A percentile compares a stretch with the other conserved stretches of the same genome.
Evolutionary conservation across 2,113 vertebrate species (phyloP).

Genomic region (Cynopterus brachyotis): DNA sequence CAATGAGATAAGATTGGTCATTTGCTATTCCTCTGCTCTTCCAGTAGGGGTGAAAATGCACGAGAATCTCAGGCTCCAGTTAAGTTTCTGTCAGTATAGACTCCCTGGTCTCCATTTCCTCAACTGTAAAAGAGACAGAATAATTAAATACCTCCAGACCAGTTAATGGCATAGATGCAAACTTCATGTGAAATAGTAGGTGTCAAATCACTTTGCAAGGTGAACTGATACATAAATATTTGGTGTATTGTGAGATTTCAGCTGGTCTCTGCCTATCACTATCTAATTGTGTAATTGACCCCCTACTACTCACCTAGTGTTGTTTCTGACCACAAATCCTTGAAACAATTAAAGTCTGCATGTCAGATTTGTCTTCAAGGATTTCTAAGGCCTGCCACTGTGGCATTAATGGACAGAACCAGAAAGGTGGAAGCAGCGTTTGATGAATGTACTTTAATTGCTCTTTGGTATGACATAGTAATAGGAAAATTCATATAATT

Average conservation of each 20-base stretch:
- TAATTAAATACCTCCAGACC: slow-evolving; percentile 11
- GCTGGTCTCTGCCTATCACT: slow-evolving; percentile 44
- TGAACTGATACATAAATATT: slow-evolving; percentile 64
- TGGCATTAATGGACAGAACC: slow-evolving; percentile 73
- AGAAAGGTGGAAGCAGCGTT: slow-evolving; percentile 65
- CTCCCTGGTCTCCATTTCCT: neutral
- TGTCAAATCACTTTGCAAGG: slow-evolving; percentile 27
- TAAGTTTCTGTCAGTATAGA: neutral
- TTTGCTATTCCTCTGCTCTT: neutral
- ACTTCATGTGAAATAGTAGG: neutral
- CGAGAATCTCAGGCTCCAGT: neutral
- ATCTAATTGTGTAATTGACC: slow-evolving; percentile 70
- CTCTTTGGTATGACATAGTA: slow-evolving; percentile 78
- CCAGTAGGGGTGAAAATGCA: accelerated
- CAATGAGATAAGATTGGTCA: neutral
- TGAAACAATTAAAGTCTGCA: slow-evolving; percentile 70
- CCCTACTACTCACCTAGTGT: slow-evolving; percentile 55
- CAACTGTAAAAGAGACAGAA: neutral
- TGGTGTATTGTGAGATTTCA: slow-evolving; percentile 21
- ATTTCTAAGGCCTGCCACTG: slow-evolving; percentile 67
- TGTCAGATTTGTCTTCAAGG: slow-evolving; percentile 60
- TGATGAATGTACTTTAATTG: slow-evolving; percentile 80
- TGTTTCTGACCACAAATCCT: slow-evolving; percentile 73
- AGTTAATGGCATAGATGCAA: neutral
- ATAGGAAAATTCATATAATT: slow-evolving; percentile 81